phyloP scores from a whole-genome alignment of 2,797 vertebrate genomes.

The Channallabes apus region DNA sequence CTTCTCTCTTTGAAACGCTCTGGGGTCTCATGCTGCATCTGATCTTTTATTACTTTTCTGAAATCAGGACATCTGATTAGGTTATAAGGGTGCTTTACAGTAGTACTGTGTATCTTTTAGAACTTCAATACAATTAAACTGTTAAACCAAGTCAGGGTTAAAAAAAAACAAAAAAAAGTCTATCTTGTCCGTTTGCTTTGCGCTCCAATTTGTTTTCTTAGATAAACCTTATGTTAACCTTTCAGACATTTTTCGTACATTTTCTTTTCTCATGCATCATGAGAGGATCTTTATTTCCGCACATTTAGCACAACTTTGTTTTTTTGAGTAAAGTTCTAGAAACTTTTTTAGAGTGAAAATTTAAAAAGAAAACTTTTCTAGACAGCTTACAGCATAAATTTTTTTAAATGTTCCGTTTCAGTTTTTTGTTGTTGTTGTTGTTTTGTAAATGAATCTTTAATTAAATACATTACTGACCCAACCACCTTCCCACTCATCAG shows the following conservation, averaged over 20 bases:
- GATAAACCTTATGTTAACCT: not conserved
- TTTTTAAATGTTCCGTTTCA: not conserved
- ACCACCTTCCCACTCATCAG: constrained; percentile 4
- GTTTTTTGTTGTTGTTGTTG: not conserved
- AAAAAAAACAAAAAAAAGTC: not conserved
- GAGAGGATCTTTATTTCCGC: not conserved
- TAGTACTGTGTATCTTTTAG: not conserved
- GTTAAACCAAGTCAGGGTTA: not conserved
- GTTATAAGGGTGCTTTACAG: not conserved
- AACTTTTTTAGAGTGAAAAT: not conserved
- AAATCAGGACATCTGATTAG: not conserved
- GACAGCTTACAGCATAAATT: not conserved
- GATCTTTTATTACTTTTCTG: not conserved
- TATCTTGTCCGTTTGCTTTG: not conserved
- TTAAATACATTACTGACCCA: constrained; percentile 15
- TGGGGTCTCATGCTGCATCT: not conserved
- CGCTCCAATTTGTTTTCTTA: not conserved
- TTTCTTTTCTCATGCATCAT: not conserved
- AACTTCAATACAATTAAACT: not conserved
- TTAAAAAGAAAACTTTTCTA: not conserved
- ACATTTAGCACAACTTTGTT: not conserved
- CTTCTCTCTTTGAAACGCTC: not conserved
- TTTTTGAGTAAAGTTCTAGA: too few relatives aligned
- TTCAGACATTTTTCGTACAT: not conserved
- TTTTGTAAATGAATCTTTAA: constrained; percentile 4